Conservation (phyloP, 92 coral and sea anemone species). For the Blastomussa wellsi region DNA sequence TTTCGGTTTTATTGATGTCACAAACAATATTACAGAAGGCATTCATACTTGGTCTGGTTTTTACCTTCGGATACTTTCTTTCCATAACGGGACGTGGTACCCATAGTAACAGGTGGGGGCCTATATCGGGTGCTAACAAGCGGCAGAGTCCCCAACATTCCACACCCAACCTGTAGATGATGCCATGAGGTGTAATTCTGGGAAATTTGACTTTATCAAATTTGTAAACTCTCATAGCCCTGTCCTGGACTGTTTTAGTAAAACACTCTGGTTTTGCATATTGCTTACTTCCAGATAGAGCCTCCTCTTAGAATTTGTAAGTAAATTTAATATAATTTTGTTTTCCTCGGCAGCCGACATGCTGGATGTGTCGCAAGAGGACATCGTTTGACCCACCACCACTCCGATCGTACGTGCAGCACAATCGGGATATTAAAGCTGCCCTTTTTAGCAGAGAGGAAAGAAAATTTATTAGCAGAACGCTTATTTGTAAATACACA, state of each 20-base stretch:
- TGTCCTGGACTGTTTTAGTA: no score
- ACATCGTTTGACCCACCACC: constrained; percentile 62
- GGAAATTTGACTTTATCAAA: no score
- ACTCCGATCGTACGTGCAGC: not conserved
- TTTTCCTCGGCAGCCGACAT: constrained; percentile 57
- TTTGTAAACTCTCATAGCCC: no score
- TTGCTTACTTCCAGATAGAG: no score
- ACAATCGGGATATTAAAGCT: not conserved
- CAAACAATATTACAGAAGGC: no score
- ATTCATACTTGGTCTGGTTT: no score
- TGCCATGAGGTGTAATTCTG: no score
- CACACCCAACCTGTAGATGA: no score
- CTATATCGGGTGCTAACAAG: no score
- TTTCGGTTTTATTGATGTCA: not conserved
- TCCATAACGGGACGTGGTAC: not conserved
- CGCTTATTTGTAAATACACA: constrained; percentile 54
- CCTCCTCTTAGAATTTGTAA: not conserved
- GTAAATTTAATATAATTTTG: not conserved
- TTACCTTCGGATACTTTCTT: not conserved
- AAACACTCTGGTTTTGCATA: no score
- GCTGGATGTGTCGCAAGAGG: constrained; percentile 85
- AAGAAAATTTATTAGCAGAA: constrained; percentile 39
- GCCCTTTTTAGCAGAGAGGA: constrained; percentile 14
- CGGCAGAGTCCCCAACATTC: no score
- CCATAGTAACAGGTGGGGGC: no score